phyloP scores from a whole-genome alignment of 1,140 invertebrate genomes.

The Drosophila pseudoananassae region DNA sequence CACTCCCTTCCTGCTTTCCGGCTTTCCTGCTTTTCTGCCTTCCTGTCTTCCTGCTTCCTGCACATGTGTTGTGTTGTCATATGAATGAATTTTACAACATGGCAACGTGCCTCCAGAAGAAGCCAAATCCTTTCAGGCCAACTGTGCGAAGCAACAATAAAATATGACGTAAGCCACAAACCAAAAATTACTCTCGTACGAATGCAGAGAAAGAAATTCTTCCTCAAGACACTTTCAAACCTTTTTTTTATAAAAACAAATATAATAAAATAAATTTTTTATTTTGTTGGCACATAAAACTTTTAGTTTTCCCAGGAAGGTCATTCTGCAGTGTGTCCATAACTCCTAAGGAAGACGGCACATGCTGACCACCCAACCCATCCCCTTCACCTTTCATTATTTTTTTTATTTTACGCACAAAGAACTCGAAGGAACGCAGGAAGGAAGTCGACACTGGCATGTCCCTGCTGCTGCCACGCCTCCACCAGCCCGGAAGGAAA shows the following conservation, averaged over 20 bases:
- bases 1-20: not conserved
- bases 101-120: constrained; percentile 33
- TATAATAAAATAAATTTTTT: not conserved
- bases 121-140: constrained; percentile 48
- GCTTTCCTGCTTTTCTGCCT: not conserved
- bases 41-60: not conserved
- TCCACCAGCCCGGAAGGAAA: constrained; percentile 62
- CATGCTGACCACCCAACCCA: constrained; percentile 25
- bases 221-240: not conserved
- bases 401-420: constrained; percentile 46
- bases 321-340: constrained; percentile 8
- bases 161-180: constrained; percentile 72
- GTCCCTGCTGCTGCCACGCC: constrained; percentile 43
- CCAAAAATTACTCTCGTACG: constrained; percentile 42
- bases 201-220: constrained; percentile 12
- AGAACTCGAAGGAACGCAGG: constrained; percentile 47
- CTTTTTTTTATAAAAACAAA: not conserved
- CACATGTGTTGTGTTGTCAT: constrained; percentile 20
- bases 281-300: not conserved
- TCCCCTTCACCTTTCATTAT: constrained; percentile 4
- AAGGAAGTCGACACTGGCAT: constrained; percentile 72
- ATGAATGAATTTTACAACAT: constrained; percentile 68
- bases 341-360: constrained; percentile 21
- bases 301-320: not conserved
- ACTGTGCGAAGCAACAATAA: constrained; percentile 59